Evolutionary conservation across 2,888 invertebrate species (phyloP).

Genomic region (Idaea biselata): DNA sequence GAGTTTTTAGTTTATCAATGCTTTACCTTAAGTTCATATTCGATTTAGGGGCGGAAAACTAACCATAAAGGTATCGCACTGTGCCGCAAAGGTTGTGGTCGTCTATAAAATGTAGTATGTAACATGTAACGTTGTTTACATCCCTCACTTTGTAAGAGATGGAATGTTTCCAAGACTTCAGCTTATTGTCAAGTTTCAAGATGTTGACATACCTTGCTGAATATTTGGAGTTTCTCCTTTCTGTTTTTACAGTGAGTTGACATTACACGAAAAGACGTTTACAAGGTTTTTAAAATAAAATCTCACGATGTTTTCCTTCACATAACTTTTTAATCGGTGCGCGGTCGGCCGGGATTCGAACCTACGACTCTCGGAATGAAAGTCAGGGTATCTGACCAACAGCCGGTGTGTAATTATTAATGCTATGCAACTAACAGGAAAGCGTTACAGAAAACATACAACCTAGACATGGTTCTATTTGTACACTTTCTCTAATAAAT

Average conservation of each 20-base stretch:
- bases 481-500: neutral
- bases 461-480: neutral
- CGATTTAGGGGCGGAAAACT: neutral
- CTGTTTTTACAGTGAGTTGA: neutral
- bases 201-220: slow-evolving; percentile 32
- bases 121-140: slow-evolving; percentile 28
- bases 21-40: no score
- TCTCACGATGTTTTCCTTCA: no score
- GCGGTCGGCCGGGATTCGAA: no score
- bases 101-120: neutral
- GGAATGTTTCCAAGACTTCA: slow-evolving; percentile 45
- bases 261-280: neutral
- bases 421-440: no score
- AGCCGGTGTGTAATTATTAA: no score
- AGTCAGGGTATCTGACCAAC: no score
- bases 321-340: no score
- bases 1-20: no score
- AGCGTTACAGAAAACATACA: neutral
- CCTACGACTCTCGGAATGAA: no score
- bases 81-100: no score
- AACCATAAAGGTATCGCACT: no score
- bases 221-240: neutral
- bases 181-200: slow-evolving; percentile 32
- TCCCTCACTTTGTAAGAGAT: slow-evolving; percentile 27
- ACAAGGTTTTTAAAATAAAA: neutral